phyloP scores from a whole-genome alignment of 2,888 invertebrate genomes.

The Gortyna flavago region DNA sequence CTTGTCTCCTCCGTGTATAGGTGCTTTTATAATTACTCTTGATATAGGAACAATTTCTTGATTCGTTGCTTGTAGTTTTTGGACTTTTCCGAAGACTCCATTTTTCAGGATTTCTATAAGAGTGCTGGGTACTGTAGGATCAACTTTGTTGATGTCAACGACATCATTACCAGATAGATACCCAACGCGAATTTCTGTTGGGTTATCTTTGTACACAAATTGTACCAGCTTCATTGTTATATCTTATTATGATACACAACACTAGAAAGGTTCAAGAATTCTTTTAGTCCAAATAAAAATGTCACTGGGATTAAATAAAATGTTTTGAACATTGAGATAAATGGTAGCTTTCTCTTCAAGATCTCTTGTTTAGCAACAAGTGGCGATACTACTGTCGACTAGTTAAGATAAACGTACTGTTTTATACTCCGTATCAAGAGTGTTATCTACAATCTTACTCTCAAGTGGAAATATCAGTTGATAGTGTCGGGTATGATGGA shows the following conservation, averaged over 20 bases:
- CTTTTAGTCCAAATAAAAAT: conserved; percentile 34
- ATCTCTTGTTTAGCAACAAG: conserved; percentile 58
- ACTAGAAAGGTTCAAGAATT: conserved; percentile 24
- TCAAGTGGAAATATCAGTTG: conserved; percentile 58
- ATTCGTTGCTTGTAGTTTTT: conserved; percentile 58
- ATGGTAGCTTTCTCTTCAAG: conserved; percentile 33
- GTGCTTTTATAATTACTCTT: conserved; percentile 77
- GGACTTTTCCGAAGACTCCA: conserved; percentile 72
- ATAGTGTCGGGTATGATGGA: conserved; percentile 51
- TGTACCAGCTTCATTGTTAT: conserved; percentile 91
- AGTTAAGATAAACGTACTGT: conserved; percentile 52
- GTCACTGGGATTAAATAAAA: conserved; percentile 47
- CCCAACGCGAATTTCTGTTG: conserved; percentile 89
- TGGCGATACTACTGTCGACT: conserved; percentile 49
- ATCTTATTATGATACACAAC: conserved; percentile 18
- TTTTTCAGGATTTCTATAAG: conserved; percentile 84
- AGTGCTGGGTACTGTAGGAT: conserved; percentile 76
- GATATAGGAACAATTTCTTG: conserved; percentile 59
- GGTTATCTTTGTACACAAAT: conserved; percentile 88
- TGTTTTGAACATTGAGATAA: conserved; percentile 52
- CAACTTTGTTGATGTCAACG: conserved; percentile 91
- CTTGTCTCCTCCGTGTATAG: conserved; percentile 94
- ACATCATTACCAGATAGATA: conserved; percentile 90
- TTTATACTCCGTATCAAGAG: conserved; percentile 51
- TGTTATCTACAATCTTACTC: conserved; percentile 54